Percentiles rank a stretch among this genome's conserved stretches.
phyloP scores from a whole-genome alignment of 2,888 invertebrate species.

The Heliconius aoede region DNA sequence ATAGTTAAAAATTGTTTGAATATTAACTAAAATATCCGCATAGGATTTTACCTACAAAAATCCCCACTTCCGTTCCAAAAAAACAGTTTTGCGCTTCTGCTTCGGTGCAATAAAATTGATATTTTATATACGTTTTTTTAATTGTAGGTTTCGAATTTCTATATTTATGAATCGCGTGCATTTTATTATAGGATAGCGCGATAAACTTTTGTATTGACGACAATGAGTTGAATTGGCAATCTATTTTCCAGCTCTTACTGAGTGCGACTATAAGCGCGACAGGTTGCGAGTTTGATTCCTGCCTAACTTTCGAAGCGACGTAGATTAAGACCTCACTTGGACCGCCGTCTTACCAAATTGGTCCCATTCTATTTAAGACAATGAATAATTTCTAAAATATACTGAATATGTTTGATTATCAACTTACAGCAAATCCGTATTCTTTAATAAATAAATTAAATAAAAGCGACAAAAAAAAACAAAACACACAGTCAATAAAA shows the following conservation, averaged over 20 bases:
- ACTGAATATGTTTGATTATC: too few species aligned
- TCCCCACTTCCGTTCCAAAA: slow-evolving; percentile 28
- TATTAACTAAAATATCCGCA: slow-evolving; percentile 15
- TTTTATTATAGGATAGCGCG: slow-evolving; percentile 15
- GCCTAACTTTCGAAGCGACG: too few species aligned
- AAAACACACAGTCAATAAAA: too few species aligned
- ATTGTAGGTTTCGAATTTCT: slow-evolving; percentile 21
- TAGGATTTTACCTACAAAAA: slow-evolving; percentile 14
- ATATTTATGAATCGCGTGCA: slow-evolving; percentile 30
- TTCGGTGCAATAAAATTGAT: slow-evolving; percentile 41
- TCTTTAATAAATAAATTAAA: too few species aligned
- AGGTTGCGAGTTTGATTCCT: too few species aligned
- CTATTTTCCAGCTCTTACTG: background rate
- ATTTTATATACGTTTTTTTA: slow-evolving; percentile 39
- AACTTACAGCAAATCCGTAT: too few species aligned
- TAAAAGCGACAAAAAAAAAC: too few species aligned
- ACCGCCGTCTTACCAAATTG: too few species aligned
- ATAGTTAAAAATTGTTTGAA: background rate
- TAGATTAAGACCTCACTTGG: too few species aligned
- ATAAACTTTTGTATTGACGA: background rate
- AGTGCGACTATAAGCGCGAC: accelerated
- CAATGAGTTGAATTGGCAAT: background rate
- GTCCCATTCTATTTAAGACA: too few species aligned
- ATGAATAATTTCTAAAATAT: too few species aligned
- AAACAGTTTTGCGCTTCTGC: slow-evolving; percentile 37